These are phyloP conservation scores for Scophthalmus maximus DNA, from an alignment of 2,113 vertebrate genomes.

Conservation along the genomic window DNA sequence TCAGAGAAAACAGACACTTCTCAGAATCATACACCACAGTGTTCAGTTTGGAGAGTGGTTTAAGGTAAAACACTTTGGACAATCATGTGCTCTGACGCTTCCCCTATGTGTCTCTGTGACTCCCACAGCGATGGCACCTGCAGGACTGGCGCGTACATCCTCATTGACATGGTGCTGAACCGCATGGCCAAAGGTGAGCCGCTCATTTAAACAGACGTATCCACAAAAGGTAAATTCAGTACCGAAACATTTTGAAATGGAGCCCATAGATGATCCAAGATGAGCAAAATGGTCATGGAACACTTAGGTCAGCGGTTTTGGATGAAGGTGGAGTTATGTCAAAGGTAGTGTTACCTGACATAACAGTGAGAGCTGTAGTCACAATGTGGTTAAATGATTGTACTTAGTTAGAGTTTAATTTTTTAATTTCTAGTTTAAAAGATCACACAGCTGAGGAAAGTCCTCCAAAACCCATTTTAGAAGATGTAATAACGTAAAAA, in stretches of 20 bases:
- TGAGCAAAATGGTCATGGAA: background rate
- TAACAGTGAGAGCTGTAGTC: too few relatives aligned
- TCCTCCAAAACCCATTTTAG: too few relatives aligned
- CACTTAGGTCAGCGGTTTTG: too few relatives aligned
- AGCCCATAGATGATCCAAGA: too few relatives aligned
- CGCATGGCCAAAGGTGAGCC: constrained; percentile 96
- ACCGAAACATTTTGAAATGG: background rate
- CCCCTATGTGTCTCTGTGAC: constrained; percentile 4
- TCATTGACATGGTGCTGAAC: constrained; percentile 98
- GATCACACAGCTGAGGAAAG: too few relatives aligned
- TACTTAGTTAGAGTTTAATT: too few relatives aligned
- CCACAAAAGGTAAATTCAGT: background rate
- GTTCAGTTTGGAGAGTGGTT: background rate
- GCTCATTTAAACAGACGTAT: background rate
- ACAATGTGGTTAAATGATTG: too few relatives aligned
- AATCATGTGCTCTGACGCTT: background rate
- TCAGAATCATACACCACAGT: background rate
- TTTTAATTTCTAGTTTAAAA: too few relatives aligned
- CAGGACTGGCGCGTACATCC: constrained; percentile 94
- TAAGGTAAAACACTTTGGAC: background rate
- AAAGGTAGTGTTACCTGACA: too few relatives aligned
- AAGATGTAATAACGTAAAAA: too few relatives aligned
- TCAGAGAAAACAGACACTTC: too few relatives aligned
- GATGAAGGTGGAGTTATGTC: too few relatives aligned
- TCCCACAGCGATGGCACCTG: constrained; percentile 90